phyloP scores from a whole-genome alignment of 2,113 vertebrate species.

The Otocyon megalotis region DNA sequence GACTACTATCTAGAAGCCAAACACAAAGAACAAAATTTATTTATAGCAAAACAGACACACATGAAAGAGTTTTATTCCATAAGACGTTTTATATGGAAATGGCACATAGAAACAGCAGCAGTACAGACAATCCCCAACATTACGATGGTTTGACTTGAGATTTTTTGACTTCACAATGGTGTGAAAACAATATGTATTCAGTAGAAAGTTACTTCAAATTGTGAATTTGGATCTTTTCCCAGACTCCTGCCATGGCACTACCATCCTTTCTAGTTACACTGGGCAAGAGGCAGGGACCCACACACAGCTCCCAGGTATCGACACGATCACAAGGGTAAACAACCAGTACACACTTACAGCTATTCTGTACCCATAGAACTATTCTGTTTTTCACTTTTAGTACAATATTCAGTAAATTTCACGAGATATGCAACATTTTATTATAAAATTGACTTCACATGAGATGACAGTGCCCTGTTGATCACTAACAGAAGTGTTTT shows the following conservation, averaged over 20 bases:
- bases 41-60: neutral
- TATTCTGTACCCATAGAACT: neutral
- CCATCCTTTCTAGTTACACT: neutral
- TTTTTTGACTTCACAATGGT: neutral
- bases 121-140: neutral
- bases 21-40: neutral
- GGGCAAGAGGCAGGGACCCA: neutral
- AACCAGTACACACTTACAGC: neutral
- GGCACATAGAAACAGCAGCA: neutral
- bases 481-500: neutral
- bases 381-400: neutral
- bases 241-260: neutral
- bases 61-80: neutral
- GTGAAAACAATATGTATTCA: neutral
- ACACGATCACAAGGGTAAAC: neutral
- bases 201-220: neutral
- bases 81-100: neutral
- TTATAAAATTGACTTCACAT: neutral
- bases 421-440: neutral
- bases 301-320: neutral
- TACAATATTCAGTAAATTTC: neutral
- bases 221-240: neutral
- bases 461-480: neutral
- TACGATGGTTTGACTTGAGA: neutral
- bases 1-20: neutral